These are phyloP conservation scores for Hydropsyche tenuis DNA, from an alignment of 1,140 invertebrate genomes.

Conservation along the genomic window DNA sequence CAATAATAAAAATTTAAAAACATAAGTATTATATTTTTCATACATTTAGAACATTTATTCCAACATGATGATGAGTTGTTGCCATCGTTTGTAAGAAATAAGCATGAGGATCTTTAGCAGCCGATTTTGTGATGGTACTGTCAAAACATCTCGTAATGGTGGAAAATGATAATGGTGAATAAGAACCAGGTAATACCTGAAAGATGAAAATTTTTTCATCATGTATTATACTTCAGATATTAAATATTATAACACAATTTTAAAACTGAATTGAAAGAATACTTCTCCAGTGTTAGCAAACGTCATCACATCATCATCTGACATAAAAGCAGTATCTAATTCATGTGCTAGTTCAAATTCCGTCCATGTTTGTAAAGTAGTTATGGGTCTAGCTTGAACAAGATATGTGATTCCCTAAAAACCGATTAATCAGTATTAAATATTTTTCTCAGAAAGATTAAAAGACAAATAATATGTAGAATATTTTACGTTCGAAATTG, in stretches of 20 bases:
- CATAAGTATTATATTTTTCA: too few relatives aligned
- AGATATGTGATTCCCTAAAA: slow-evolving; percentile 66
- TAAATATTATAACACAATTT: neutral
- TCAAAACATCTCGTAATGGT: slow-evolving; percentile 55
- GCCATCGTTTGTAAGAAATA: slow-evolving; percentile 41
- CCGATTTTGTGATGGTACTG: slow-evolving; percentile 48
- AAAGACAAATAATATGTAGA: slow-evolving; percentile 17
- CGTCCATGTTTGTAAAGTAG: slow-evolving; percentile 71
- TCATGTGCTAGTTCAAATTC: slow-evolving; percentile 79
- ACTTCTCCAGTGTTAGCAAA: slow-evolving; percentile 73
- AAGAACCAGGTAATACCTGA: slow-evolving; percentile 57
- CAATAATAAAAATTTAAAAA: slow-evolving; percentile 43
- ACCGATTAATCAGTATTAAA: neutral
- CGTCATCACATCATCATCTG: slow-evolving; percentile 62
- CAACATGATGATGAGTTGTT: slow-evolving; percentile 57
- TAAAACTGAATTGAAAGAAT: slow-evolving; percentile 38
- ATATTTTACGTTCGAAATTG: slow-evolving; percentile 61
- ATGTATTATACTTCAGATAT: neutral
- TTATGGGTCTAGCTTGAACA: slow-evolving; percentile 77
- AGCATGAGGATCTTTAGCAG: neutral
- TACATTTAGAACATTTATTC: slow-evolving; percentile 63
- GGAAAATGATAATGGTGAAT: slow-evolving; percentile 59
- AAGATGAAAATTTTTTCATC: slow-evolving; percentile 3
- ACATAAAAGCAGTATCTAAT: slow-evolving; percentile 68
- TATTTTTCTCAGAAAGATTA: slow-evolving; percentile 17